Evolutionary conservation across 2,113 vertebrate species (phyloP).

Genomic region (Caracal caracal): DNA sequence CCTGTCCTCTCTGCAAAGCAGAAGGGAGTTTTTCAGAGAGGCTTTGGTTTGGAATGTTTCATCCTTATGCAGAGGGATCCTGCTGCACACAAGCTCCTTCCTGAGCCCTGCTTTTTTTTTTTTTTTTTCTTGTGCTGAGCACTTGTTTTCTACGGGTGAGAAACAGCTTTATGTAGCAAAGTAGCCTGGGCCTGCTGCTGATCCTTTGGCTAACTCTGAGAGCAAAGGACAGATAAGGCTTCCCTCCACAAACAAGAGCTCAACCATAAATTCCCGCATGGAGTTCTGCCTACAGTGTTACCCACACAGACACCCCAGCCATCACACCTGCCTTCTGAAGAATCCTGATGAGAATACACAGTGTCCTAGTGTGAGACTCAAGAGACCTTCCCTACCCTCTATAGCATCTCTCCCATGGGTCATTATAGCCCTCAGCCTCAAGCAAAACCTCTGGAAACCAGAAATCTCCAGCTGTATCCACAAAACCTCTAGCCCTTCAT

Average conservation of each 20-base stretch:
- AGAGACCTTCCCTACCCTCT: rapidly evolving
- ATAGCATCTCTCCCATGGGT: background rate
- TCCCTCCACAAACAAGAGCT: background rate
- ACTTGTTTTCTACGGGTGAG: background rate
- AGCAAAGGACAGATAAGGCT: background rate
- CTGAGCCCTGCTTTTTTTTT: background rate
- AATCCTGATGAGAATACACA: background rate
- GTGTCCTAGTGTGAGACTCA: background rate
- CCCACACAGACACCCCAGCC: too few species aligned
- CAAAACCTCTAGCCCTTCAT: background rate
- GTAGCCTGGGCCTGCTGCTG: background rate
- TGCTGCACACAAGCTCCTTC: rapidly evolving
- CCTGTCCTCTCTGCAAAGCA: background rate
- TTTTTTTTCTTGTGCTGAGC: background rate
- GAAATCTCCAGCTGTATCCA: conserved; percentile 41
- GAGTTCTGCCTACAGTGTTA: too few species aligned
- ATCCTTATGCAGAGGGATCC: background rate
- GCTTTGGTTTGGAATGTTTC: background rate
- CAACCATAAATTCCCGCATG: background rate
- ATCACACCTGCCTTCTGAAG: background rate
- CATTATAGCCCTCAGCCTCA: background rate
- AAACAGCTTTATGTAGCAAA: background rate
- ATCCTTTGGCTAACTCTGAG: background rate
- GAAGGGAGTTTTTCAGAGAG: background rate
- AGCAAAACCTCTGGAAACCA: conserved; percentile 23